A percentile compares a stretch with the other conserved stretches of the same genome.
phyloP scores from a whole-genome alignment of 2,797 vertebrate species.

The Catamblyrhynchus diadema region DNA sequence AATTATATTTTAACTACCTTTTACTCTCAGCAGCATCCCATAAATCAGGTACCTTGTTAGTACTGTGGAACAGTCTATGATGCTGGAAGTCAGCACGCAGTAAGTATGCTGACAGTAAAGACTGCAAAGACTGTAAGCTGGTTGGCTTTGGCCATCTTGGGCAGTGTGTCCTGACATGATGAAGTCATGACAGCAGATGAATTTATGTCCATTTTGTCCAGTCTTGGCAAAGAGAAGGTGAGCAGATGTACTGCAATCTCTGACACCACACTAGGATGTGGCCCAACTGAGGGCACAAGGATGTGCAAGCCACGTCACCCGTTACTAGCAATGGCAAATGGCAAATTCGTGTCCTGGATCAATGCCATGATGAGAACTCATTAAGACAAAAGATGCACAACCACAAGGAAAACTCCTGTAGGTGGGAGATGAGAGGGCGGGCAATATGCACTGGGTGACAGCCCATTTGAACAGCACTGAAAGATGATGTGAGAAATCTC shows the following conservation, averaged over 20 bases:
- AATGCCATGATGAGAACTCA: neutral
- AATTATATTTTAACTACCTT: neutral
- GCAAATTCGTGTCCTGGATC: neutral
- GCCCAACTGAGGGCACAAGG: neutral
- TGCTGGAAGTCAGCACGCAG: neutral
- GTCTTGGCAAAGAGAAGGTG: neutral
- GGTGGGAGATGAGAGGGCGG: neutral
- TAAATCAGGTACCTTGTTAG: neutral
- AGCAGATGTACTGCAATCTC: neutral
- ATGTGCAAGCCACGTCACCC: neutral
- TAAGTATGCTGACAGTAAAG: neutral
- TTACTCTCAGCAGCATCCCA: neutral
- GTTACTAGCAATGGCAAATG: neutral
- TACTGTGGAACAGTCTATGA: neutral
- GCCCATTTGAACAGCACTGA: fast-evolving
- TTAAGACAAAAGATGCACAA: neutral
- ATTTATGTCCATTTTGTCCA: fast-evolving
- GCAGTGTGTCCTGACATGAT: neutral
- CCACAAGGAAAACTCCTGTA: neutral
- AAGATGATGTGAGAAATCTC: neutral
- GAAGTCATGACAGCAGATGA: neutral
- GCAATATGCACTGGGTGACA: neutral
- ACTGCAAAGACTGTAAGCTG: neutral
- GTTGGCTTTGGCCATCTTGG: neutral
- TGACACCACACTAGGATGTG: fast-evolving